Evolutionary conservation across 2,888 invertebrate genomes (phyloP), one percentile per base, ranked within the genome.

Genomic region (Drosophila yooni): DNA sequence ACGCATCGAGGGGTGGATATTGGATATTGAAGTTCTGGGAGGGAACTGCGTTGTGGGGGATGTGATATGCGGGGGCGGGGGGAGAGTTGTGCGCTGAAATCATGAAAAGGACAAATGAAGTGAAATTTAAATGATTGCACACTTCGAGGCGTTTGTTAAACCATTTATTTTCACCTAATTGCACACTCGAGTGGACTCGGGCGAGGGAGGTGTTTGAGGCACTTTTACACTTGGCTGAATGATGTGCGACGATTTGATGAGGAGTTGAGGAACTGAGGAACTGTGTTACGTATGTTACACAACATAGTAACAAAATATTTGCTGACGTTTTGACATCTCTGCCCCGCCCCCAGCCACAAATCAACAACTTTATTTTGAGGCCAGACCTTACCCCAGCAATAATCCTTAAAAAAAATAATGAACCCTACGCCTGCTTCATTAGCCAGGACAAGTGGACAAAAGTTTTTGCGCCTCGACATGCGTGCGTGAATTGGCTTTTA

Each of bases 141-240:
- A 88, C 90, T 90, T 77, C 73, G 72, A 89, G 90, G 89, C 88
- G 85, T 83, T 89, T 89, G 80, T 68, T 82, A 88, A 90, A 89
- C 89, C 91, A 88, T 90, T 90, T 88, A 89, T 89, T 90, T 90
- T 88, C 88, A 90, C 88, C 81, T 88, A 88, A 88, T 88, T 88
- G 88, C 89, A 90, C 88, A 90, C 88, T 88, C 86, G 81, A 85
- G 88, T 89, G 85, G 88, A 88, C 86, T 51, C 33, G 5, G 5
- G 29, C 2, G 1, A 18, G 31, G 11, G 11, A 4, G n/a, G 40
- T 36, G 56, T 50, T 62, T 58, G 66, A 61, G 74, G 64, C 67
- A 71, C 71, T 85, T 83, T 88, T 73, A 88, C 87, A 81, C 68
- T 78, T 56, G 71, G 72, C 40, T 76, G 69, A 38, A 46, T 53